phyloP scores from a whole-genome alignment of 2,797 vertebrate genomes.

The Anas georgica region DNA sequence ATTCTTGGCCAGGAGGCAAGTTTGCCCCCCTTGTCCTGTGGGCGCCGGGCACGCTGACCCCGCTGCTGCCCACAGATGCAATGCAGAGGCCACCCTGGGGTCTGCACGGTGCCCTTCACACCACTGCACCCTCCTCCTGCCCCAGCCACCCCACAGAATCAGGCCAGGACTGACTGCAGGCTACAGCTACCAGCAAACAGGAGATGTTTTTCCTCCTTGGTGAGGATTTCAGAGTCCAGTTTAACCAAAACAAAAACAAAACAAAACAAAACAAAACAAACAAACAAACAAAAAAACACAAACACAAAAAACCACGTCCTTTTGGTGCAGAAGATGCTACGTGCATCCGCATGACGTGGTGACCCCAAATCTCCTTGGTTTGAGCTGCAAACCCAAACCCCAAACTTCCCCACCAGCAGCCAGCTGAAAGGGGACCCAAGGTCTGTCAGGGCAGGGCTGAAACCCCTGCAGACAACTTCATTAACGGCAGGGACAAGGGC shows the following conservation, averaged over 20 bases:
- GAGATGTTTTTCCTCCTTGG: not conserved
- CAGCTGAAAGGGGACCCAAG: not conserved
- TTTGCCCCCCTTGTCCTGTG: not conserved
- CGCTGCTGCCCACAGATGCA: not conserved
- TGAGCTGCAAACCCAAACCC: not conserved
- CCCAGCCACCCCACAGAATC: not conserved
- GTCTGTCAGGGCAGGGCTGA: not conserved
- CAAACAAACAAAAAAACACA: too few species aligned
- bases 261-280: too few species aligned
- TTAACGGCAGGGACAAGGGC: not conserved
- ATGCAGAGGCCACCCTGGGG: not conserved
- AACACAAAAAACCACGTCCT: accelerated
- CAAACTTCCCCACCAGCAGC: not conserved
- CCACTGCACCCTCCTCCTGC: not conserved
- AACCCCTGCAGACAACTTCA: not conserved
- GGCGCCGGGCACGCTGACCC: not conserved
- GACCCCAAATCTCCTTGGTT: not conserved
- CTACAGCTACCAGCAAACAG: not conserved
- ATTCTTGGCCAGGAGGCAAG: not conserved
- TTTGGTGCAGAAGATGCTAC: accelerated
- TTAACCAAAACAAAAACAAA: not conserved
- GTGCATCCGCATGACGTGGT: accelerated
- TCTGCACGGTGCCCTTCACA: not conserved
- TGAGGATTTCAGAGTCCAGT: not conserved
- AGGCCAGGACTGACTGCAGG: not conserved